Evolutionary conservation across 2,888 invertebrate genomes (phyloP), one percentile per base, ranked within the genome.

Genomic region (Lamproptera curius): DNA sequence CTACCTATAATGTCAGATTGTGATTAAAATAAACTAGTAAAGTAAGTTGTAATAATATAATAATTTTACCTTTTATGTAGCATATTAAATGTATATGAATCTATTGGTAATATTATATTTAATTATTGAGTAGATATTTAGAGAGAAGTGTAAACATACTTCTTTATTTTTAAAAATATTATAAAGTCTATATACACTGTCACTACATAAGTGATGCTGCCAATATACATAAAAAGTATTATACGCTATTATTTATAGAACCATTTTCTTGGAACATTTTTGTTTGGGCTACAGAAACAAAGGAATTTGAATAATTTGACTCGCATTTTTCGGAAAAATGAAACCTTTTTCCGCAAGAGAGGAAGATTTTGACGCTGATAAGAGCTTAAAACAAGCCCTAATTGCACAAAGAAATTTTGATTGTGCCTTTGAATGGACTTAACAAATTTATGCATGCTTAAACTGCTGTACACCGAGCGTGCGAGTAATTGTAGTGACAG

Each of bases 401-500:
- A 41, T 41, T 41, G 41, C 41, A 33, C 41, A 41, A 41, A 41
- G 41, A 41, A 41, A 41, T 41, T 41, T 41, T 31, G 31, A 41
- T 33, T 41, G 31, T 41, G 41, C 31, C 41, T 31, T 31, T 17
- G 41, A 41, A 41, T 41, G 41, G 41, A 41, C 33, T 31, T 16
- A 31, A 31, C 41, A 33, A 31, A 33, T 17, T 31, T 41, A 33
- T 33, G 41, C 41, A 41, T 41, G 41, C 41, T 41, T 41, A 28
- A 9, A 31, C 31, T 14, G 9, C 11, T 36, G 36, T 15, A 15
- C n/a, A 9, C 6, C 36, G 16, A 36, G 16, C 16, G 36, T 36
- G n/a, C 16, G 36, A 10, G 16, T 14, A 16, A 36, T 15, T 5
- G 15, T 8, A 36, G 36, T n/a, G n/a, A n/a, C n/a, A n/a, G n/a